A percentile compares a stretch with the other conserved stretches of the same genome.
Conservation (phyloP, 2,797 vertebrate species). For the Scolopax rusticola region DNA sequence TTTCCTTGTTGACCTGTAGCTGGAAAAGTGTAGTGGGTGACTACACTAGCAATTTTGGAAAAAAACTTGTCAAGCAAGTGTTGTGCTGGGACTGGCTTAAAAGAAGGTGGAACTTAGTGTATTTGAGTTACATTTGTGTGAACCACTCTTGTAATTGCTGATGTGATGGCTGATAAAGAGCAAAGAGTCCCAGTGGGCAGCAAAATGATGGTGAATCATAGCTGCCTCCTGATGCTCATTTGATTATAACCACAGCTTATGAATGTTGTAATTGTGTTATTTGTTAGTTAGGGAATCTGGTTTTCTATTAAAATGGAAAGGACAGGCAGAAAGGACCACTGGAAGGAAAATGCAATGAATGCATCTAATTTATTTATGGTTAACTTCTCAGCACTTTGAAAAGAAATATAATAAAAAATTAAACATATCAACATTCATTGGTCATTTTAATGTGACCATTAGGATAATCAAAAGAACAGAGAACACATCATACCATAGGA, state of each 20-base stretch:
- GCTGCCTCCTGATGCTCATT: neutral
- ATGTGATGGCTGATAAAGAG: slow-evolving; percentile 1
- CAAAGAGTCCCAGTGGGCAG: neutral
- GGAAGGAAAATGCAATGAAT: neutral
- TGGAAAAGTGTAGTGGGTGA: neutral
- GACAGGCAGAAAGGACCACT: neutral
- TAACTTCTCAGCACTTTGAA: neutral
- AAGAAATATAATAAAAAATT: neutral
- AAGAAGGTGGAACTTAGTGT: neutral
- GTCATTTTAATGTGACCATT: neutral
- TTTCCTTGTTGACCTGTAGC: neutral
- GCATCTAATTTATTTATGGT: neutral
- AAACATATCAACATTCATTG: neutral
- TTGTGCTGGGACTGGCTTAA: neutral
- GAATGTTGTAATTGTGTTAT: slow-evolving; percentile 8
- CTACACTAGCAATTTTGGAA: neutral
- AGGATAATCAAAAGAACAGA: neutral
- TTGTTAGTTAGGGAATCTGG: neutral
- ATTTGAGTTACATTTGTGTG: neutral
- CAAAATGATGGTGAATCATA: slow-evolving; percentile 2
- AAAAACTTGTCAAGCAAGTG: neutral
- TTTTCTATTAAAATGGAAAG: neutral
- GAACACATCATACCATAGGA: neutral
- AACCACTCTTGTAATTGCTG: neutral
- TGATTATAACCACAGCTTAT: slow-evolving; percentile 15